These are phyloP conservation scores for Gnathonemus longibarbis DNA, from an alignment of 2,113 vertebrate species.

Conservation along the genomic window DNA sequence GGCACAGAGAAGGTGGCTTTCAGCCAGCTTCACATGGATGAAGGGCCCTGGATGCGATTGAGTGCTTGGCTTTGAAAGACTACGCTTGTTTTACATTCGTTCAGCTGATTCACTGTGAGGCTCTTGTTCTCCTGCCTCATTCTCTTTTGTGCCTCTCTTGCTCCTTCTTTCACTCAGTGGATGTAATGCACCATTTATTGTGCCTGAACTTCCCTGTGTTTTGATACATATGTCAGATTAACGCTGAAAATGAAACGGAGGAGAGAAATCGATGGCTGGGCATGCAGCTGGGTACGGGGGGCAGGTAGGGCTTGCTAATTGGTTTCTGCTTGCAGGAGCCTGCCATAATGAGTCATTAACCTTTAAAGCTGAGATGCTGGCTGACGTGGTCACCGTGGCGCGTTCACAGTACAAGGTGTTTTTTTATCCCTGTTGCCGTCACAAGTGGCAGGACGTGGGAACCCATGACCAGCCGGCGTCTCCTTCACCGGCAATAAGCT, in stretches of 20 bases:
- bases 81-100: background rate
- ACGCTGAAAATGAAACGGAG: background rate
- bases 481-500: background rate
- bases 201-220: background rate
- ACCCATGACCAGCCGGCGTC: background rate
- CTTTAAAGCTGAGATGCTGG: constrained; percentile 51
- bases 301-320: constrained; percentile 54
- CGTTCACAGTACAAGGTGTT: background rate
- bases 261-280: background rate
- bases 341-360: constrained; percentile 50
- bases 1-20: background rate
- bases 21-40: background rate
- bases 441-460: background rate
- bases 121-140: background rate
- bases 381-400: background rate
- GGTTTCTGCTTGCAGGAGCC: background rate
- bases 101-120: background rate
- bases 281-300: constrained; percentile 46
- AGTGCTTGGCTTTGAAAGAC: background rate
- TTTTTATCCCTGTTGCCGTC: background rate
- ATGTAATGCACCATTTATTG: background rate
- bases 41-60: background rate
- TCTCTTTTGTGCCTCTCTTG: background rate
- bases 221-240: background rate
- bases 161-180: background rate